These are phyloP conservation scores for Eumerus sabulonum DNA, from an alignment of 2,888 invertebrate species.

Conservation along the genomic window DNA sequence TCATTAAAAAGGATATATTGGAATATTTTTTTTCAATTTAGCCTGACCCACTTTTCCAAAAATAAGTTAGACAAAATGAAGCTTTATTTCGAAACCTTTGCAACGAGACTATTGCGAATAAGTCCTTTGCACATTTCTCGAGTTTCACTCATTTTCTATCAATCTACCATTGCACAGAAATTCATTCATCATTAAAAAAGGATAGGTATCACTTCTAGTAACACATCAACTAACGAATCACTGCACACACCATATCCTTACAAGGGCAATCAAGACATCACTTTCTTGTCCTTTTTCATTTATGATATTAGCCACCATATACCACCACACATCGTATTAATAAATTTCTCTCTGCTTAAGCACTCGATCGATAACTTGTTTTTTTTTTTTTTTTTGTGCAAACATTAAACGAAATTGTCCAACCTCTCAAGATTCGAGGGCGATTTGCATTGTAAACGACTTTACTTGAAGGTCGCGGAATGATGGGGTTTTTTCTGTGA, in stretches of 20 bases:
- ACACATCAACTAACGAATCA: slow-evolving; percentile 28
- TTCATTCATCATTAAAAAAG: background rate
- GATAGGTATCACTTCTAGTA: background rate
- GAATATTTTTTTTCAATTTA: slow-evolving; percentile 22
- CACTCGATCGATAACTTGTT: slow-evolving; percentile 43
- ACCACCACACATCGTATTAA: too few relatives aligned
- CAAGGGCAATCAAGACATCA: slow-evolving; percentile 14
- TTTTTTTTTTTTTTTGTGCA: slow-evolving; percentile 41
- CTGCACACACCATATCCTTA: slow-evolving; percentile 13
- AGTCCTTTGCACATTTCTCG: slow-evolving; percentile 40
- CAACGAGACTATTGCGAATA: background rate
- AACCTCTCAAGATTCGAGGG: slow-evolving; percentile 6
- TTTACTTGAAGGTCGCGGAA: slow-evolving; percentile 3
- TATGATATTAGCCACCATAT: too few relatives aligned
- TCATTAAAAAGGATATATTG: slow-evolving; percentile 36
- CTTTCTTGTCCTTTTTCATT: too few relatives aligned
- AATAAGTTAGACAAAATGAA: slow-evolving; percentile 23
- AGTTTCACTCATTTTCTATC: slow-evolving; percentile 18
- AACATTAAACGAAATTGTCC: slow-evolving; percentile 38
- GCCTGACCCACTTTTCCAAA: slow-evolving; percentile 60
- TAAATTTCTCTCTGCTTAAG: slow-evolving; percentile 19
- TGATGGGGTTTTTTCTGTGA: slow-evolving; percentile 1
- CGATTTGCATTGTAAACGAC: slow-evolving; percentile 6
- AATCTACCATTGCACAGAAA: slow-evolving; percentile 1
- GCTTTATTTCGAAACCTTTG: slow-evolving; percentile 17